Evolutionary conservation across 2,797 vertebrate species (phyloP), one percentile per base, ranked within the genome.

Genomic region (Danio choprae): DNA sequence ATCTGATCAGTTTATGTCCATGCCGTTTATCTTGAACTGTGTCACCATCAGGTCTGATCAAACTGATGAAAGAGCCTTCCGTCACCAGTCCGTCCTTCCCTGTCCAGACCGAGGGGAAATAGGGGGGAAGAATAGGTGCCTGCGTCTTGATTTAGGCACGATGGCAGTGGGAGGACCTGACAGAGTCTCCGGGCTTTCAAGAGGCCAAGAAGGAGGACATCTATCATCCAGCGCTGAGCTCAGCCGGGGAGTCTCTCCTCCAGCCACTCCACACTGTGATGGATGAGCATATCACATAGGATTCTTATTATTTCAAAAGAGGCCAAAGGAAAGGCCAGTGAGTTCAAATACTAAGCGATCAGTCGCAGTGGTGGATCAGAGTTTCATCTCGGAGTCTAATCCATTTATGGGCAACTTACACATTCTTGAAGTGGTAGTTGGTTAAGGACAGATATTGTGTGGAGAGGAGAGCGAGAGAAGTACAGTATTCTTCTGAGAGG

Each of bases 121-220:
- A 53, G n/a, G 29, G 58, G 82, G 82, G 38, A 86, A 77, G 81
- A 88, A 80, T 80, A 40, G 68, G 59, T 84, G 87, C 88, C 78
- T 84, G 87, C 83, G 87, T 92, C 90, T 93, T 93, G 92, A 94
- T 93, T 93, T 92, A 92, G 92, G 92, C 74, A 46, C 85, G 88
- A 86, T 71, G 87, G 85, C 87, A 88, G 84, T 81, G 86, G 92
- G 90, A 90, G 90, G 87, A 91, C 90, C 79, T 81, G 83, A 86
- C 80, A 51, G 74, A 68, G 74, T 86, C 85, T 91, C 89, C 88
- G 90, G 89, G 90, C 90, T 92, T 87, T 90, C 88, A 90, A 90
- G 89, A 92, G 90, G 86, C 88, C 89, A 87, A 89, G 88, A 90
- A 89, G 89, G 89, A 90, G 85, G 89, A 91, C 91, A 93, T 94